Evolutionary conservation across 2,113 vertebrate genomes (phyloP).

Genomic region (Erythrolamprus reginae): DNA sequence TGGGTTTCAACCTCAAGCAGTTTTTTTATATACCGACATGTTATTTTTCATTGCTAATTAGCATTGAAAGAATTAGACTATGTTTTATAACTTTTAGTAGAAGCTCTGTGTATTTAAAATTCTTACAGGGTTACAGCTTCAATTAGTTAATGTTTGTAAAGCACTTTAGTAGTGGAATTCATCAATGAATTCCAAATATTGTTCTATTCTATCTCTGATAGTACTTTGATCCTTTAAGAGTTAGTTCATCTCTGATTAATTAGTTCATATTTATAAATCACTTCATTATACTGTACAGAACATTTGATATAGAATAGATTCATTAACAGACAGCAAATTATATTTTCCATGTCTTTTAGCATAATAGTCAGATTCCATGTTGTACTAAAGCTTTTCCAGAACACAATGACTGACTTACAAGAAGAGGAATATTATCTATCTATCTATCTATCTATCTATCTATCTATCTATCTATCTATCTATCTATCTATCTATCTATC

Average conservation of each 20-base stretch:
- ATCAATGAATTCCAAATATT: not conserved
- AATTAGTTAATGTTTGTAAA: slow-evolving; percentile 21
- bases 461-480: too few relatives aligned
- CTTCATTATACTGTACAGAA: not conserved
- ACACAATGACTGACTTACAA: not conserved
- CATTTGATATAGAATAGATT: not conserved
- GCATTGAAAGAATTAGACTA: not conserved
- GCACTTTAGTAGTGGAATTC: not conserved
- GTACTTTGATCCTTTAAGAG: not conserved
- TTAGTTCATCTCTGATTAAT: slow-evolving; percentile 7
- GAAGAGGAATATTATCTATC: too few relatives aligned
- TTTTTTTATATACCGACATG: not conserved
- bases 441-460: too few relatives aligned
- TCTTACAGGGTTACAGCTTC: not conserved
- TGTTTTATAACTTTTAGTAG: not conserved
- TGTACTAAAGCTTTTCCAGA: not conserved
- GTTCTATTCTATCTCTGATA: not conserved
- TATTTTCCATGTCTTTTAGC: not conserved
- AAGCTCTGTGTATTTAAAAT: not conserved
- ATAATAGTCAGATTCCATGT: not conserved
- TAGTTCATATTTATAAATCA: not conserved
- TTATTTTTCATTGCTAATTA: not conserved
- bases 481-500: too few relatives aligned
- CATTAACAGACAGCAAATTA: not conserved
- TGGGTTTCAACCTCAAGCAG: not conserved